phyloP scores from a whole-genome alignment of 1,140 invertebrate species.

The Drosophila ambigua region DNA sequence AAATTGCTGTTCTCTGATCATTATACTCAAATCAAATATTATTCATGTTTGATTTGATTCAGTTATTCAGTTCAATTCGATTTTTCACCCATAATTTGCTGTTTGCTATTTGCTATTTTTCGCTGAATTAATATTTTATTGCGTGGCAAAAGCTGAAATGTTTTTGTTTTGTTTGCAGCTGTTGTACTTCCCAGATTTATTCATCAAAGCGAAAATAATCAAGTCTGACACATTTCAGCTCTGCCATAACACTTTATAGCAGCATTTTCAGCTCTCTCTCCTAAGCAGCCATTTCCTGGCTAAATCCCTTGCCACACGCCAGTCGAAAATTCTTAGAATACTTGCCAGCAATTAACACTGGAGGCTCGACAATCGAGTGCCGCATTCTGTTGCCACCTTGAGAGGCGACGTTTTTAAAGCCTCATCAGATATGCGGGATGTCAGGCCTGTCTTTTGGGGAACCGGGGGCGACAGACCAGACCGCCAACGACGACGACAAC shows the following conservation, averaged over 20 bases:
- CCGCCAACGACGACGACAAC: slow-evolving; percentile 31
- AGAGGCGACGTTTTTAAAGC: slow-evolving; percentile 56
- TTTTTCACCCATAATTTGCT: slow-evolving; percentile 26
- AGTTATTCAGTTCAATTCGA: slow-evolving; percentile 26
- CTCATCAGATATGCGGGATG: slow-evolving; percentile 51
- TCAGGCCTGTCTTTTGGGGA: slow-evolving; percentile 16
- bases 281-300: neutral
- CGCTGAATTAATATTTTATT: slow-evolving; percentile 10
- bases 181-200: neutral
- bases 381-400: slow-evolving; percentile 14
- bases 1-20: neutral
- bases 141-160: neutral
- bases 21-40: slow-evolving; percentile 26
- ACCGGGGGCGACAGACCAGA: slow-evolving; percentile 16
- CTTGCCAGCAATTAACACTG: slow-evolving; percentile 39
- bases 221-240: no score
- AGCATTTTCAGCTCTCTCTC: no score
- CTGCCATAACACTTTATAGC: no score
- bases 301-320: neutral
- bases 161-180: neutral
- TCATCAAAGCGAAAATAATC: no score
- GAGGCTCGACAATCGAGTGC: slow-evolving; percentile 21
- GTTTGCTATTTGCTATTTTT: slow-evolving; percentile 1
- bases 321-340: slow-evolving; percentile 28
- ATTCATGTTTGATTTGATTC: slow-evolving; percentile 15